phyloP scores from a whole-genome alignment of 2,888 invertebrate genomes.

The Atethmia centrago region DNA sequence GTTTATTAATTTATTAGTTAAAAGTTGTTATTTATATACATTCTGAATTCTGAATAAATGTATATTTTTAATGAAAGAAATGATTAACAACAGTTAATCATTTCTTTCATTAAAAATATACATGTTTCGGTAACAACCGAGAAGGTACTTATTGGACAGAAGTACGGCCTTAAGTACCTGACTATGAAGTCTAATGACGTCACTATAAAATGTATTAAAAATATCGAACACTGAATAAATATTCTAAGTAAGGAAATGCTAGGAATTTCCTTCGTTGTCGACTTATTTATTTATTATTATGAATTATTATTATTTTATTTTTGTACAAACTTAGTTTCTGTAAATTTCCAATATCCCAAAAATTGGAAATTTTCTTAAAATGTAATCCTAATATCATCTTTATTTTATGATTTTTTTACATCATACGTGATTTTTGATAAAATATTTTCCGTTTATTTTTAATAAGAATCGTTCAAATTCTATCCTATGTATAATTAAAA shows the following conservation, averaged over 20 bases:
- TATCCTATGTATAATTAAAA: background rate
- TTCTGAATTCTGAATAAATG: no score
- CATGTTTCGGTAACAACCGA: no score
- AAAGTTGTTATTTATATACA: background rate
- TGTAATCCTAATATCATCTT: background rate
- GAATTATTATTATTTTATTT: no score
- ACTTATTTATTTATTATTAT: no score
- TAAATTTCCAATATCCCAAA: background rate
- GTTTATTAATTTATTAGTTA: background rate
- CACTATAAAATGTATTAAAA: slow-evolving; percentile 15
- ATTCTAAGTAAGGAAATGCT: background rate
- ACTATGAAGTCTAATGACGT: slow-evolving; percentile 3
- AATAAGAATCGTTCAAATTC: background rate
- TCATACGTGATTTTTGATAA: background rate
- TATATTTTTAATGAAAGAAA: background rate
- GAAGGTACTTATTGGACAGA: no score
- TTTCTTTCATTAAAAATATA: no score
- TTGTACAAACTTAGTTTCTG: background rate
- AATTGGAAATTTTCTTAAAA: background rate
- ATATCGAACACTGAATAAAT: background rate
- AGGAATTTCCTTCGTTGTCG: background rate
- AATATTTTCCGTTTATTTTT: background rate
- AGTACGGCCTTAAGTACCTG: background rate
- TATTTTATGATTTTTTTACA: background rate
- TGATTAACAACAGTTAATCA: no score